Percentiles rank a stretch among this genome's conserved stretches.
Conservation (phyloP, 2,113 vertebrate species). For the Eurystomus gularis region DNA sequence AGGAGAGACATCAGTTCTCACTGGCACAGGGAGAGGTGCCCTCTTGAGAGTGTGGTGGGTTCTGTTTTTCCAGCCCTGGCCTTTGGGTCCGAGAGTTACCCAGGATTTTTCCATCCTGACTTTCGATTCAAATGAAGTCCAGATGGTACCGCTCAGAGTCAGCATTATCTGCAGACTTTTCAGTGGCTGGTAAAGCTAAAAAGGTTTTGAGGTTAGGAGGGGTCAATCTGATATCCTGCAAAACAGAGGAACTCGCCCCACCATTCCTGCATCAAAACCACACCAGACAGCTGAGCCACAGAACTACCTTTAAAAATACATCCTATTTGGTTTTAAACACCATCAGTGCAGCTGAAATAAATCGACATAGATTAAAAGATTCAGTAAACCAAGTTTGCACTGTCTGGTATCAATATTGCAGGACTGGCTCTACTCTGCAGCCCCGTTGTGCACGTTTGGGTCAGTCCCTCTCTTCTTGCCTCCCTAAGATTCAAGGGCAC, state of each 20-base stretch:
- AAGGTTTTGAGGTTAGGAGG: not conserved
- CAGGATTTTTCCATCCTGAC: not conserved
- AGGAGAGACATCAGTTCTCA: not conserved
- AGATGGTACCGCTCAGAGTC: not conserved
- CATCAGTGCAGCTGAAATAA: not conserved
- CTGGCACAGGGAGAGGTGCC: not conserved
- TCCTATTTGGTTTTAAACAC: not conserved
- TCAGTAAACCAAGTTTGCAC: not conserved
- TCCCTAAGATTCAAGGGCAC: not conserved
- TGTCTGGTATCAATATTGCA: not conserved
- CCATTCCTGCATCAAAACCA: not conserved
- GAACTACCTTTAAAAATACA: not conserved
- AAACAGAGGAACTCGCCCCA: not conserved
- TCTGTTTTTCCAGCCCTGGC: not conserved
- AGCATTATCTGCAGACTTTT: not conserved
- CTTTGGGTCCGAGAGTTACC: not conserved
- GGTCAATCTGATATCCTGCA: not conserved
- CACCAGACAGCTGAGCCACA: not conserved
- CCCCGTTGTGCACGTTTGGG: not conserved
- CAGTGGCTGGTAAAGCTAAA: not conserved
- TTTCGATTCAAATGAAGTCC: conserved; percentile 23
- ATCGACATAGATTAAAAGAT: not conserved
- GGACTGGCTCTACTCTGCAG: not conserved
- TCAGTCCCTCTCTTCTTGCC: not conserved
- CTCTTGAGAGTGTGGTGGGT: not conserved